These are phyloP conservation scores for Solea solea DNA, from an alignment of 2,113 vertebrate genomes.

Conservation along the genomic window DNA sequence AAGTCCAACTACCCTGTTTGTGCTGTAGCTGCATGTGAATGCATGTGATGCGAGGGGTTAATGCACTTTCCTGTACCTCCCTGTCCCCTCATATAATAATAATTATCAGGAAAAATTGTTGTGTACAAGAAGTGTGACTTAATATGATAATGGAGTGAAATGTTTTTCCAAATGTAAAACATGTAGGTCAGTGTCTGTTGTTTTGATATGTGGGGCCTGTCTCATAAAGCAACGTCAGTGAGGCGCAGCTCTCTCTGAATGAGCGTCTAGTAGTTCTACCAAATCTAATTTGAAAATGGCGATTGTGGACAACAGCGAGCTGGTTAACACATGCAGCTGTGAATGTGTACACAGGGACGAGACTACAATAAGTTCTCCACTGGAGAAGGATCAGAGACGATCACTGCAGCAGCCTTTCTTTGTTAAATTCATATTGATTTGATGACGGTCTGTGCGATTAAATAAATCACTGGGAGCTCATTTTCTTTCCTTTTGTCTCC, in stretches of 20 bases:
- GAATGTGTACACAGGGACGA: not conserved
- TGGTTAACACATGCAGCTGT: not conserved
- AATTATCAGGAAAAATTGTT: not conserved
- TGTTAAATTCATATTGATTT: constrained; percentile 4
- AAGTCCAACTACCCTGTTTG: constrained; percentile 19
- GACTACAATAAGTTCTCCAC: no score
- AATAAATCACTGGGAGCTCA: constrained; percentile 36
- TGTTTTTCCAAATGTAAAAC: not conserved
- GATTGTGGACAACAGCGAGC: not conserved
- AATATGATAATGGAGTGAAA: not conserved
- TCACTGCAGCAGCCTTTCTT: constrained; percentile 7
- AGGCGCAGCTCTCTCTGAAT: not conserved
- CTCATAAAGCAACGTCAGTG: constrained; percentile 48
- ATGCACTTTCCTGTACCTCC: constrained; percentile 12
- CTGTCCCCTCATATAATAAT: constrained; percentile 2
- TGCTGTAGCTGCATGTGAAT: constrained; percentile 46
- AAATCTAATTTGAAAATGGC: not conserved
- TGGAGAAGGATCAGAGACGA: not conserved
- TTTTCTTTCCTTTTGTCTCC: constrained; percentile 7
- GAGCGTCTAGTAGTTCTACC: not conserved
- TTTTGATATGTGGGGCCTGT: constrained; percentile 28
- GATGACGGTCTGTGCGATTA: constrained; percentile 24
- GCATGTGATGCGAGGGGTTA: constrained; percentile 42
- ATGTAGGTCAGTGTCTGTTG: not conserved
- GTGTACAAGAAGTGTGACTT: not conserved